phyloP scores from a whole-genome alignment of 2,888 invertebrate species.

The Pachydiplax longipennis region DNA sequence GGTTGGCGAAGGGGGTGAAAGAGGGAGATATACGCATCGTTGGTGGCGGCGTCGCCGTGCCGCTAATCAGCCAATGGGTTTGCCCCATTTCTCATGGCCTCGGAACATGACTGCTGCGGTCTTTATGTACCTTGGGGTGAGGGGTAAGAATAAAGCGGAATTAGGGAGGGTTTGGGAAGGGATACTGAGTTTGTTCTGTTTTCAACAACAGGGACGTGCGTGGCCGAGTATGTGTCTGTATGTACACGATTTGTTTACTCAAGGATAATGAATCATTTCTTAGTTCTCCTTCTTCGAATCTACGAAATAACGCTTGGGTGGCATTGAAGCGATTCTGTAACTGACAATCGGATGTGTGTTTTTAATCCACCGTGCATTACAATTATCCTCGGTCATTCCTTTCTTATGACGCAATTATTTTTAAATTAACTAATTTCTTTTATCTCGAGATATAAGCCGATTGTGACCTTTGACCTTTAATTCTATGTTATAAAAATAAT shows the following conservation, averaged over 20 bases:
- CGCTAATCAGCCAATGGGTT: constrained; percentile 45
- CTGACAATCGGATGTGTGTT: too few species aligned
- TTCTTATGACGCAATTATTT: not conserved
- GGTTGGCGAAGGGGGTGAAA: not conserved
- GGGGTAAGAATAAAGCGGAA: not conserved
- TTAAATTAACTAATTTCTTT: not conserved
- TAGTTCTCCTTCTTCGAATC: not conserved
- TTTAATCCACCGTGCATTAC: too few species aligned
- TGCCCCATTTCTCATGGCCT: constrained; percentile 43
- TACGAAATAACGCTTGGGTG: too few species aligned
- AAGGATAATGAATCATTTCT: constrained; percentile 19
- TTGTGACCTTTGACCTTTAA: too few species aligned
- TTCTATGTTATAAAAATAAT: too few species aligned
- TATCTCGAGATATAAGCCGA: too few species aligned
- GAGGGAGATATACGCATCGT: constrained; percentile 19
- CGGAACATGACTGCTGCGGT: constrained; percentile 43
- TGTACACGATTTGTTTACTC: not conserved
- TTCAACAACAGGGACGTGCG: not conserved
- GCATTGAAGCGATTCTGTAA: too few species aligned
- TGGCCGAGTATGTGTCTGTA: not conserved
- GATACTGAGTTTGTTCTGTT: not conserved
- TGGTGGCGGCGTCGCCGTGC: constrained; percentile 27
- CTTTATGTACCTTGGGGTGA: constrained; percentile 32
- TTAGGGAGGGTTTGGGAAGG: not conserved
- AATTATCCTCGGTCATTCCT: not conserved